Evolutionary conservation across 2,113 vertebrate species (phyloP), one percentile per base, ranked within the genome.

Genomic region (Caloenas nicobarica): DNA sequence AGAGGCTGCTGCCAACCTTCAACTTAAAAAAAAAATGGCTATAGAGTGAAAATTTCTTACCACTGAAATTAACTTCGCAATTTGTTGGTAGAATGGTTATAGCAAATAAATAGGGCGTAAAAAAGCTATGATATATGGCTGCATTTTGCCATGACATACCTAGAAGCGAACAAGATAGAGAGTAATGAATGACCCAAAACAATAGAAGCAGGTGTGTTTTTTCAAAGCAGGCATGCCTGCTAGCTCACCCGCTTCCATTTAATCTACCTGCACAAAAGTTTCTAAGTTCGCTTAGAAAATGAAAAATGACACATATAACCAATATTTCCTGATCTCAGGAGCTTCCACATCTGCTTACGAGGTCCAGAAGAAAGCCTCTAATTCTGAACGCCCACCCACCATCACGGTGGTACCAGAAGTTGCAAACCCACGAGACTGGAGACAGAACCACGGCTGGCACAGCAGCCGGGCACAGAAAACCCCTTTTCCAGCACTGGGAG

Each of bases 1-100:
- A 95, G 95, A 53, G 53, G 80, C 73, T 93, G 95, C 86, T 96
- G 83, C 90, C 93, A 91, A 60, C 60, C 16, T 5, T 70, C 82
- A 81, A 23, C 69, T 60, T 53, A 2, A 33, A 68, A 6, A 16
- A 46, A 78, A 58, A 77, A 56, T 26, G 74, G 64, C 70, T 84
- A 51, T 1, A 60, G 86, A 87, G 65, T n/a, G 53, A 87, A 16
- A 42, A 72, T 72, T 53, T 85, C 86, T 33, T 87, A 92, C 70
- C 58, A 36, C 71, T 54, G 70, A 91, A 95, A 95, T 94, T 56
- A 94, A 81, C 73, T 81, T 87, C 70, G 68, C 61, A 42, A 72
- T 82, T 54, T 79, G 80, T 57, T 79, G 57, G 53, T 23, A 34
- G 92, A 93, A 89, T 61, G 23, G 72, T 91, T 79, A 56, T 13